Conservation (phyloP, 2,888 invertebrate species). For the Punctoribates punctum region DNA sequence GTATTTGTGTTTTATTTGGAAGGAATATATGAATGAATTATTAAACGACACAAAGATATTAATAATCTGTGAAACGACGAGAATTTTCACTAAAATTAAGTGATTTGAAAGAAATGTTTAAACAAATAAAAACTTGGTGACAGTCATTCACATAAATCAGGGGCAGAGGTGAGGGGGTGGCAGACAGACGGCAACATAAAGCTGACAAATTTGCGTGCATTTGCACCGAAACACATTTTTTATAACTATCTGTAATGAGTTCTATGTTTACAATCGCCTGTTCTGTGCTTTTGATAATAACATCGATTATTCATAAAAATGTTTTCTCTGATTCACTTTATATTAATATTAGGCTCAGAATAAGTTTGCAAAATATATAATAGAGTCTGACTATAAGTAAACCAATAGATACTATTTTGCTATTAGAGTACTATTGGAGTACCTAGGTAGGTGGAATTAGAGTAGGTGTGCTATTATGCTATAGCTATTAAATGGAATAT, state of each 20-base stretch:
- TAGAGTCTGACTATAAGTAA: background rate
- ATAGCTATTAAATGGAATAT: background rate
- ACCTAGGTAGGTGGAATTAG: too few relatives aligned
- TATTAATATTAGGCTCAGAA: background rate
- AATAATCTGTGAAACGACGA: too few relatives aligned
- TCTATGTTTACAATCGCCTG: background rate
- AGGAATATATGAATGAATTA: background rate
- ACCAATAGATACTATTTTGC: too few relatives aligned
- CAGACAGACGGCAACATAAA: constrained; percentile 30
- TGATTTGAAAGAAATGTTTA: background rate
- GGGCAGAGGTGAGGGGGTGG: background rate
- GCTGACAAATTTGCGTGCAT: constrained; percentile 9
- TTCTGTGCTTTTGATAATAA: constrained; percentile 24
- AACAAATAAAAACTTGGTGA: background rate
- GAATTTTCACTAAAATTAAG: background rate
- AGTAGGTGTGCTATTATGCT: too few relatives aligned
- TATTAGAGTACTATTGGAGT: too few relatives aligned
- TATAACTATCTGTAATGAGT: constrained; percentile 4
- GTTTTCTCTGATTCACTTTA: background rate
- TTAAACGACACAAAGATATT: background rate
- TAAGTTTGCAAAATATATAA: background rate
- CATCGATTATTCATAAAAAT: constrained; percentile 28
- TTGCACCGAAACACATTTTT: background rate
- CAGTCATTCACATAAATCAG: constrained; percentile 31
- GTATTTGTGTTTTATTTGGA: background rate